phyloP scores from a whole-genome alignment of 2,113 vertebrate species.

The Platanista minor region DNA sequence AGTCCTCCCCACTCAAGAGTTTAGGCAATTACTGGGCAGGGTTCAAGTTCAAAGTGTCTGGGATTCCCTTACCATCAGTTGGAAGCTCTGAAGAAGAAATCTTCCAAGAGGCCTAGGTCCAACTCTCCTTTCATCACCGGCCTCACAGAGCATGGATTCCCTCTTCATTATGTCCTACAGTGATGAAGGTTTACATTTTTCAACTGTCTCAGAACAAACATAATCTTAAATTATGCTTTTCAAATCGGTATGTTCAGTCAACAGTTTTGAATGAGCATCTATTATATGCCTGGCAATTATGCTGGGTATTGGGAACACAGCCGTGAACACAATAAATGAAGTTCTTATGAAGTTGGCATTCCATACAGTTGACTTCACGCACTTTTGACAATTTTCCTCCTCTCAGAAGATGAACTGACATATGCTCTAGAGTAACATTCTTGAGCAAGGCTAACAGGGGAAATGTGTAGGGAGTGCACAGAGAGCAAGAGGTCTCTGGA shows the following conservation, averaged over 20 bases:
- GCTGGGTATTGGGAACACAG: background rate
- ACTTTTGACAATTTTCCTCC: background rate
- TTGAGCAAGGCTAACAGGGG: background rate
- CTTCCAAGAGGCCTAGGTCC: background rate
- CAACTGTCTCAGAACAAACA: background rate
- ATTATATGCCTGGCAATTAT: background rate
- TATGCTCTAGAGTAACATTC: background rate
- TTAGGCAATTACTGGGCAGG: background rate
- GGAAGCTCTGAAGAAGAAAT: background rate
- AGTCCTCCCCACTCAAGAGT: background rate
- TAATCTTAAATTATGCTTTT: slow-evolving; percentile 2
- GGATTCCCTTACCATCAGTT: background rate
- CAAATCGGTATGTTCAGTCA: background rate
- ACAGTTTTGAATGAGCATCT: slow-evolving; percentile 5
- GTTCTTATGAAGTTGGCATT: background rate
- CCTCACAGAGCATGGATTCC: background rate
- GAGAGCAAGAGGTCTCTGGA: background rate
- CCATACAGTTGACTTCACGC: background rate
- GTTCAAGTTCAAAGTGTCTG: slow-evolving; percentile 13
- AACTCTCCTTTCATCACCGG: background rate
- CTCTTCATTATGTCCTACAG: background rate
- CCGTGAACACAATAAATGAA: background rate
- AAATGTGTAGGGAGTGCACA: background rate
- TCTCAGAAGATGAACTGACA: background rate
- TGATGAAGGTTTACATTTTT: background rate